phyloP scores from a whole-genome alignment of 2,888 invertebrate species.

The Listrodromus nycthemerus region DNA sequence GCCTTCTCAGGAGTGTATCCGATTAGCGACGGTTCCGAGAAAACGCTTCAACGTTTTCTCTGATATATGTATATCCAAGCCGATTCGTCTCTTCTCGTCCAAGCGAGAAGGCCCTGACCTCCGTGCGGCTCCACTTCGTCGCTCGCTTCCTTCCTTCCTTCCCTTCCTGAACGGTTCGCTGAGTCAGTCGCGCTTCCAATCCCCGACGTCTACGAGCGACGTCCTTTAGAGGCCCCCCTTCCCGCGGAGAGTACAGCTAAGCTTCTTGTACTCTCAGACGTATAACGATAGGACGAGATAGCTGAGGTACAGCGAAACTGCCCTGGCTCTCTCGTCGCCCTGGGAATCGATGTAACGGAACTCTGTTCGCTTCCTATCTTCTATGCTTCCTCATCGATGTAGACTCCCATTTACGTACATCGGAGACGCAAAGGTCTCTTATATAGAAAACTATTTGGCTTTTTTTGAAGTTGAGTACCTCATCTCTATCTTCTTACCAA shows the following conservation, averaged over 20 bases:
- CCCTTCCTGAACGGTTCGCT: constrained; percentile 42
- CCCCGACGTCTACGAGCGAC: constrained; percentile 47
- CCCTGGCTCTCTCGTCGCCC: constrained; percentile 39
- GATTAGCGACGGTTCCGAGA: constrained; percentile 73
- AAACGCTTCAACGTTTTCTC: constrained; percentile 35
- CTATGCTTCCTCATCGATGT: constrained; percentile 22
- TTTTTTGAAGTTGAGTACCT: background rate
- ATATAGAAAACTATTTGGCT: background rate
- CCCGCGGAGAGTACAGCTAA: constrained; percentile 51
- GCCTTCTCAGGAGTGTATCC: constrained; percentile 71
- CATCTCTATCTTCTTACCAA: constrained; percentile 38
- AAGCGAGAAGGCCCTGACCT: background rate
- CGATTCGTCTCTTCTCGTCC: constrained; percentile 28
- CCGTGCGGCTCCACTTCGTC: constrained; percentile 26
- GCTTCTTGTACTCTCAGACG: constrained; percentile 62
- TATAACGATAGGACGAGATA: constrained; percentile 56
- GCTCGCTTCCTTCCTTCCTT: constrained; percentile 48
- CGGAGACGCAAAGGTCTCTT: background rate
- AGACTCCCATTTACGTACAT: constrained; percentile 21
- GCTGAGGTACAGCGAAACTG: constrained; percentile 36
- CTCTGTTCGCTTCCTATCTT: constrained; percentile 19
- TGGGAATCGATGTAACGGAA: constrained; percentile 54
- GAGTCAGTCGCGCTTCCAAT: constrained; percentile 47
- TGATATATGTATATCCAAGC: constrained; percentile 17
- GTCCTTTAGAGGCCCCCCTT: constrained; percentile 24